Evolutionary conservation across 2,888 invertebrate species (phyloP).

Genomic region (Spilosoma lubricipeda): DNA sequence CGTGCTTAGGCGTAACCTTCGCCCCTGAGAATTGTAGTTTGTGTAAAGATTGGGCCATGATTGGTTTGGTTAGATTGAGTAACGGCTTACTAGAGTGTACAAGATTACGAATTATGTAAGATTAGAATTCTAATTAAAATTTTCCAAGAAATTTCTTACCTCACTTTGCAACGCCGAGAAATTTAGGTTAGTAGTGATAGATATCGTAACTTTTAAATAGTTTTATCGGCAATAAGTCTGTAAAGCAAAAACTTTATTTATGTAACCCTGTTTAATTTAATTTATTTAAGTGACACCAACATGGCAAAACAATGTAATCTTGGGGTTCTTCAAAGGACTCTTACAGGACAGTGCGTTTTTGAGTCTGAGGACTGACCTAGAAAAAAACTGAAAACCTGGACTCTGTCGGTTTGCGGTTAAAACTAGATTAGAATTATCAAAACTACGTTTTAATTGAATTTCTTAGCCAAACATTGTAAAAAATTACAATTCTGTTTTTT

Average conservation of each 20-base stretch:
- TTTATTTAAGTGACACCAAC: not conserved
- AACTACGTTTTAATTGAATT: too few species aligned
- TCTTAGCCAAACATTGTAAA: too few species aligned
- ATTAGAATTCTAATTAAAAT: not conserved
- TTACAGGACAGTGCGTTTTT: not conserved
- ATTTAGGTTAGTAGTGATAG: not conserved
- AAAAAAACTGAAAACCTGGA: too few species aligned
- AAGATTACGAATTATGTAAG: constrained; percentile 9
- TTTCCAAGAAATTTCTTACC: not conserved
- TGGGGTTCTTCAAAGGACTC: not conserved
- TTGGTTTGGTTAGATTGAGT: constrained; percentile 19
- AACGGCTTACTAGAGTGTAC: constrained; percentile 17
- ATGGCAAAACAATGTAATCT: not conserved
- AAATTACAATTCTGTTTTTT: too few species aligned
- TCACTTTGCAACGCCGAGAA: not conserved
- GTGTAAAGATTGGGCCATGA: constrained; percentile 20
- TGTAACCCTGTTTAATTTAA: too few species aligned
- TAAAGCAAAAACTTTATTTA: too few species aligned
- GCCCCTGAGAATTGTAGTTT: constrained; percentile 18
- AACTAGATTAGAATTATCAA: too few species aligned
- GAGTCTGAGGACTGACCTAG: too few species aligned
- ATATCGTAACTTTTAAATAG: not conserved
- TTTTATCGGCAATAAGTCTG: too few species aligned
- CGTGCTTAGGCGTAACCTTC: constrained; percentile 11
- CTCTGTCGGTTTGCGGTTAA: too few species aligned